Conservation (phyloP, 2,888 invertebrate genomes). For the Odontomyia ornata region DNA sequence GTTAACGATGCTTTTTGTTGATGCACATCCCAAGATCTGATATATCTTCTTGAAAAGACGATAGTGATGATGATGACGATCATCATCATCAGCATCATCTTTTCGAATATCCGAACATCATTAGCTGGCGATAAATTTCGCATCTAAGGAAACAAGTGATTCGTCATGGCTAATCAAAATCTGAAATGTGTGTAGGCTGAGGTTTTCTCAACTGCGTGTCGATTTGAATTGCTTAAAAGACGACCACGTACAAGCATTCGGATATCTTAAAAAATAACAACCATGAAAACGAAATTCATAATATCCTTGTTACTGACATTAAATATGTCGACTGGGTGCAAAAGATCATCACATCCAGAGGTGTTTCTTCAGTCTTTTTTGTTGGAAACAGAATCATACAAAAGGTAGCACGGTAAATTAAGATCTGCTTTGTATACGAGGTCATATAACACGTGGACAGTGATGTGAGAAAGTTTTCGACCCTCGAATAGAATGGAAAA, state of each 20-base stretch:
- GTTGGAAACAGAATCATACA: too few species aligned
- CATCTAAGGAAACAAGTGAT: constrained; percentile 48
- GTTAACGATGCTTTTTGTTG: constrained; percentile 21
- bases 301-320: constrained; percentile 33
- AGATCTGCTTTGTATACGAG: not conserved
- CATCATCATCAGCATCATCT: constrained; percentile 38
- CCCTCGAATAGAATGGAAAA: not conserved
- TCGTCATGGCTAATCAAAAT: constrained; percentile 47
- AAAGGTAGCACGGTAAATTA: too few species aligned
- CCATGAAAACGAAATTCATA: constrained; percentile 14
- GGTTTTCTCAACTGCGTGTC: not conserved
- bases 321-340: constrained; percentile 7
- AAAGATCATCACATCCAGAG: not conserved
- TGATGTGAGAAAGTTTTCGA: not conserved
- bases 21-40: constrained; percentile 11
- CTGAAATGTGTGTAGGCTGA: constrained; percentile 37
- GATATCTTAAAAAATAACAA: not conserved
- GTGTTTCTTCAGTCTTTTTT: too few species aligned
- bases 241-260: not conserved
- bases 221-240: not conserved
- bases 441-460: not conserved
- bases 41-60: not conserved
- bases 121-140: constrained; percentile 48
- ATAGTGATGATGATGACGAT: constrained; percentile 16
- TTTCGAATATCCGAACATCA: constrained; percentile 26